A percentile compares a stretch with the other conserved stretches of the same genome.
phyloP scores from a whole-genome alignment of 2,113 vertebrate genomes.

The Pluvianellus socialis region DNA sequence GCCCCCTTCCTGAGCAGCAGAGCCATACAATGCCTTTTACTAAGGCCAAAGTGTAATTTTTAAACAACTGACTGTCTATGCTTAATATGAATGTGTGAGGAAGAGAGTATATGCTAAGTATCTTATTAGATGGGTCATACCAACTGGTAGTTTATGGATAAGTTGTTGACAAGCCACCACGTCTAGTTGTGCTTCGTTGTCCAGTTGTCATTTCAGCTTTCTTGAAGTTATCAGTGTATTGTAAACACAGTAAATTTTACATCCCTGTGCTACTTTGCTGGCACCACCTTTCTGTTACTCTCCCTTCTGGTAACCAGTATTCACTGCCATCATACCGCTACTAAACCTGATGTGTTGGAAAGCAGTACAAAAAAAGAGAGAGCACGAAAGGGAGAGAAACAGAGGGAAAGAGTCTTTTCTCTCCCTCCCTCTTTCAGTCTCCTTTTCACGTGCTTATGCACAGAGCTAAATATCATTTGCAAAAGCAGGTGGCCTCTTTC shows the following conservation, averaged over 20 bases:
- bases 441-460: background rate
- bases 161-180: background rate
- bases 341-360: background rate
- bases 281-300: background rate
- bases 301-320: background rate
- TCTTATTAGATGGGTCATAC: background rate
- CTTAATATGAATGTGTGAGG: background rate
- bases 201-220: background rate
- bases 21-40: background rate
- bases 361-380: background rate
- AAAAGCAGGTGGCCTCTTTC: background rate
- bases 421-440: background rate
- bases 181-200: background rate
- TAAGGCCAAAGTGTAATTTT: background rate
- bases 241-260: background rate
- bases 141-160: background rate
- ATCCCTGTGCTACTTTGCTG: background rate
- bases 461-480: background rate
- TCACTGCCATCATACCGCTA: background rate
- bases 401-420: background rate
- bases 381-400: background rate
- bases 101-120: background rate
- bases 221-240: background rate
- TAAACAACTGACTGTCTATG: background rate
- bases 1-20: background rate